A percentile compares a stretch with the other conserved stretches of the same genome.
Evolutionary conservation across 2,797 vertebrate genomes (phyloP).

Genomic region (Epinephelus malabaricus): DNA sequence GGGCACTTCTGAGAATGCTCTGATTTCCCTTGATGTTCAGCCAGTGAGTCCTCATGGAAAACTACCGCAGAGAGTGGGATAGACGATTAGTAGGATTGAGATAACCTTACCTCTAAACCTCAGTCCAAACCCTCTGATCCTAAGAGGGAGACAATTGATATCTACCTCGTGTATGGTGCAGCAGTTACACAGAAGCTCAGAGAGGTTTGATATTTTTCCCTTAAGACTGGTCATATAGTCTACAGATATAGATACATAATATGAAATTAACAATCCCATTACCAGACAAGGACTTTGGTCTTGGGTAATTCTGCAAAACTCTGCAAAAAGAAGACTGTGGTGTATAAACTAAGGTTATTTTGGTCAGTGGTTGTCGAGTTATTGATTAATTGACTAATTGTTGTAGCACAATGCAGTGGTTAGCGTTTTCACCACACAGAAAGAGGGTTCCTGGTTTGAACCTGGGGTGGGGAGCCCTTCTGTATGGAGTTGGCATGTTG

Average conservation of each 20-base stretch:
- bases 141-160: not conserved
- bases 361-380: too few species aligned
- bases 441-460: too few species aligned
- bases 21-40: slow-evolving; percentile 30
- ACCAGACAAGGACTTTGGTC: too few species aligned
- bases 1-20: slow-evolving; percentile 21
- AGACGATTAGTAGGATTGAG: not conserved
- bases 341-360: too few species aligned
- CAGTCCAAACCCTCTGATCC: not conserved
- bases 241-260: not conserved
- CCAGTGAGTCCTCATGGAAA: slow-evolving; percentile 25
- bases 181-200: not conserved
- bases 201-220: not conserved
- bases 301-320: too few species aligned
- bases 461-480: too few species aligned
- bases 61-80: not conserved
- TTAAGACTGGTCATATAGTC: not conserved
- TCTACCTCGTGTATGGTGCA: not conserved
- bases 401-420: too few species aligned
- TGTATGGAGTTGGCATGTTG: too few species aligned
- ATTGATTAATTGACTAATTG: too few species aligned
- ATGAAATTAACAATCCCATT: too few species aligned
- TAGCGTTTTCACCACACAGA: too few species aligned
- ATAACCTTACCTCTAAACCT: not conserved
- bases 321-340: too few species aligned